Conservation (phyloP, 2,888 invertebrate genomes). For the Meandrusa payeni region DNA sequence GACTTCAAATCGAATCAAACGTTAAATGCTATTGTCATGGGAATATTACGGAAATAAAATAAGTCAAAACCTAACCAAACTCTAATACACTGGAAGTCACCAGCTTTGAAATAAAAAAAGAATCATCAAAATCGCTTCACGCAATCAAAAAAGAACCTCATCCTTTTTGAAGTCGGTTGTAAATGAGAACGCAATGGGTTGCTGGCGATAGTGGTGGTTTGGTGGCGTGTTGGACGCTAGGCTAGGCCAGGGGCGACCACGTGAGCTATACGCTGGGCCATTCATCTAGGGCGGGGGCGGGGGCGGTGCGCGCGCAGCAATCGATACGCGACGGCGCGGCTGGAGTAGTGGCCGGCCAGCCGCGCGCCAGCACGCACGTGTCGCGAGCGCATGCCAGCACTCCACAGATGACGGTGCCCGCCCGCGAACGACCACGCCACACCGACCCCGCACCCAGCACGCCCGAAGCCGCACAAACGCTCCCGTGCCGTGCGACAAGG, state of each 20-base stretch:
- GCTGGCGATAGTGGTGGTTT: conserved; percentile 32
- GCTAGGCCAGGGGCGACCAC: conserved; percentile 49
- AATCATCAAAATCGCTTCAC: too few relatives aligned
- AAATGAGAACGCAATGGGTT: conserved; percentile 3
- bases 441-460: conserved; percentile 59
- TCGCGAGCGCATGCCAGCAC: conserved; percentile 68
- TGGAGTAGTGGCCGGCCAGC: conserved; percentile 67
- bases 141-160: too few relatives aligned
- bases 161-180: too few relatives aligned
- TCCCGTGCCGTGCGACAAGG: conserved; percentile 56
- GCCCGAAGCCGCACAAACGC: conserved; percentile 44
- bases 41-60: too few relatives aligned
- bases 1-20: too few relatives aligned
- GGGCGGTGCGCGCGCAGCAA: conserved; percentile 63
- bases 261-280: conserved; percentile 71
- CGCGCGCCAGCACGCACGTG: conserved; percentile 58
- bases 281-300: conserved; percentile 64
- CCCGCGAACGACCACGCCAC: conserved; percentile 60
- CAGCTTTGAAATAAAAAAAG: too few relatives aligned
- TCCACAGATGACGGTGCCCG: conserved; percentile 80
- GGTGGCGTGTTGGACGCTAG: conserved; percentile 38
- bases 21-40: too few relatives aligned
- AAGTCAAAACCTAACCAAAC: too few relatives aligned
- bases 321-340: conserved; percentile 56
- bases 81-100: too few relatives aligned